These are phyloP conservation scores for Schizaphis graminum DNA, from an alignment of 2,888 invertebrate genomes.

Conservation along the genomic window DNA sequence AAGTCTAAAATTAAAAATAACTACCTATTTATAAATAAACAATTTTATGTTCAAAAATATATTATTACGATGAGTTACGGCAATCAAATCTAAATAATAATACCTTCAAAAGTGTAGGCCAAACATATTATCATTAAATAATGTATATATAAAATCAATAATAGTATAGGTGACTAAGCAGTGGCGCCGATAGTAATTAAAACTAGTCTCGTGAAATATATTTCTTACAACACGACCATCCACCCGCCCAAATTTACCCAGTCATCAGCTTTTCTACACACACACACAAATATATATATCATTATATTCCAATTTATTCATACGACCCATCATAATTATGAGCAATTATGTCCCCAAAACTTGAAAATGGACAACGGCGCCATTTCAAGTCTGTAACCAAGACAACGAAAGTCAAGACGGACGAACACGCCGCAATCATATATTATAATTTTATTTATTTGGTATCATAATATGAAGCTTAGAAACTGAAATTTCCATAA, in stretches of 20 bases:
- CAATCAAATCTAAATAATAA: neutral
- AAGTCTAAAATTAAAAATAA: neutral
- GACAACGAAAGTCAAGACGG: neutral
- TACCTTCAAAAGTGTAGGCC: neutral
- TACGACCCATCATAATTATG: constrained; percentile 2
- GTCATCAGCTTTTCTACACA: neutral
- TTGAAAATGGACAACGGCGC: constrained; percentile 8
- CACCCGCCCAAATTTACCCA: neutral
- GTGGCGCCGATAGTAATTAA: neutral
- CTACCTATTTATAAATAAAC: neutral
- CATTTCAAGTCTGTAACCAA: neutral
- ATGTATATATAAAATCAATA: neutral
- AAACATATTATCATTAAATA: neutral
- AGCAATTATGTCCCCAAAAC: neutral
- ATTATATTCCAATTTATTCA: neutral
- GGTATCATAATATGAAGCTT: neutral
- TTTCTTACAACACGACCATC: too few species aligned
- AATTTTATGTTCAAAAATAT: neutral
- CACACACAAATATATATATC: neutral
- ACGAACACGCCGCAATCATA: neutral
- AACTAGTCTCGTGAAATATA: neutral
- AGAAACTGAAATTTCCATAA: neutral
- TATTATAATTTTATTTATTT: neutral
- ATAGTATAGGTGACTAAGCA: neutral
- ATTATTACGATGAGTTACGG: neutral